Evolutionary conservation across 2,113 vertebrate species (phyloP).

Genomic region (Microcebus lehilahytsara): DNA sequence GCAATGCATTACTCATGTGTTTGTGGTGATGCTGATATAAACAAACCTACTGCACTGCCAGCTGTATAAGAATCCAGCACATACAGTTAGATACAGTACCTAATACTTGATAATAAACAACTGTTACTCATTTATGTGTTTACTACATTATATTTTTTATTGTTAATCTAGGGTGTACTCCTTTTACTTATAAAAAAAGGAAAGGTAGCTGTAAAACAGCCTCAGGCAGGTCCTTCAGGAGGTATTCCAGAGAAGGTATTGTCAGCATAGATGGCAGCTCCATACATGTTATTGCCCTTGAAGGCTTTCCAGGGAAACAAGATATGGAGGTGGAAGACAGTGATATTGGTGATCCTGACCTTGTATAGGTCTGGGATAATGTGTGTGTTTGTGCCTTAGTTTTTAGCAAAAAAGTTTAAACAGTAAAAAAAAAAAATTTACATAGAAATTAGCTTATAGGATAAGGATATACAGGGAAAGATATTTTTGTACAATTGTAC

Average conservation of each 20-base stretch:
- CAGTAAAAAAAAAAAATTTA: not conserved
- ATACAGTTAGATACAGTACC: not conserved
- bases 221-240: not conserved
- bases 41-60: not conserved
- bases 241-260: not conserved
- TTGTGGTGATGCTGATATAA: not conserved
- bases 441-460: not conserved
- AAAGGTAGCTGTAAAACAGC: not conserved
- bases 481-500: not conserved
- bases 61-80: not conserved
- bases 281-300: not conserved
- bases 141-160: not conserved
- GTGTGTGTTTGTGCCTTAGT: not conserved
- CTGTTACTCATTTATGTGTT: not conserved
- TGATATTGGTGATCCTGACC: not conserved
- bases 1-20: not conserved
- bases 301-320: not conserved
- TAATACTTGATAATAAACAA: not conserved
- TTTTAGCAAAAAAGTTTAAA: not conserved
- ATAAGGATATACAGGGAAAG: not conserved
- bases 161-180: not conserved
- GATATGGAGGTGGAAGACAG: not conserved
- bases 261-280: not conserved
- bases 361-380: not conserved
- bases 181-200: not conserved